Percentiles rank a stretch among this genome's conserved stretches.
These are phyloP conservation scores for Peromyscus eremicus DNA, from an alignment of 2,797 vertebrate species.

Conservation along the genomic window DNA sequence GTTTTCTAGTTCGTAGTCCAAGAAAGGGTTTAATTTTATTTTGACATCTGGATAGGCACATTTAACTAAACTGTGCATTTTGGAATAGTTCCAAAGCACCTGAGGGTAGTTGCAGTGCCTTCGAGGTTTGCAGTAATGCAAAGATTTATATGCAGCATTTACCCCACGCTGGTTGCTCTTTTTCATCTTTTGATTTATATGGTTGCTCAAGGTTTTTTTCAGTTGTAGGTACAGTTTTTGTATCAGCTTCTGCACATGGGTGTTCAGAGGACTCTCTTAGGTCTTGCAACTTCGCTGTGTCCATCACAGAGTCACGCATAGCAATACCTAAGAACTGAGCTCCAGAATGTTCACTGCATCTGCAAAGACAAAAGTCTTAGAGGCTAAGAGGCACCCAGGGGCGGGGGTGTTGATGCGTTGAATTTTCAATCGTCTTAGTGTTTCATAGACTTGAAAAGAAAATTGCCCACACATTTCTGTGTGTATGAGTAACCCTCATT, in stretches of 20 bases:
- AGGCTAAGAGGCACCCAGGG: neutral
- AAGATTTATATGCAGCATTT: slow-evolving; percentile 86
- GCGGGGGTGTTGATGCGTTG: neutral
- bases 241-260: neutral
- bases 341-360: neutral
- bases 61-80: slow-evolving; percentile 88
- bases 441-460: neutral
- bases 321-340: neutral
- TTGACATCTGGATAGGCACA: slow-evolving; percentile 84
- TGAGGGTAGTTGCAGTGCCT: slow-evolving; percentile 85
- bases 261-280: neutral
- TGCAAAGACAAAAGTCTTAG: neutral
- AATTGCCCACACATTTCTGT: neutral
- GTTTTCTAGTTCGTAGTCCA: slow-evolving; percentile 51
- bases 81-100: slow-evolving; percentile 88
- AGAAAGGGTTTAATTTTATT: slow-evolving; percentile 85
- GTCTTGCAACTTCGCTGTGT: neutral
- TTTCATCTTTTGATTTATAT: slow-evolving; percentile 79
- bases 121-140: slow-evolving; percentile 84
- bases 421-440: neutral
- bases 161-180: slow-evolving; percentile 77
- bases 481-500: neutral
- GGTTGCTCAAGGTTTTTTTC: slow-evolving; percentile 61
- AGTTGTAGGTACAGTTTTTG: neutral
- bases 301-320: neutral